phyloP scores from a whole-genome alignment of 2,888 invertebrate genomes.

The Agrochola lota region DNA sequence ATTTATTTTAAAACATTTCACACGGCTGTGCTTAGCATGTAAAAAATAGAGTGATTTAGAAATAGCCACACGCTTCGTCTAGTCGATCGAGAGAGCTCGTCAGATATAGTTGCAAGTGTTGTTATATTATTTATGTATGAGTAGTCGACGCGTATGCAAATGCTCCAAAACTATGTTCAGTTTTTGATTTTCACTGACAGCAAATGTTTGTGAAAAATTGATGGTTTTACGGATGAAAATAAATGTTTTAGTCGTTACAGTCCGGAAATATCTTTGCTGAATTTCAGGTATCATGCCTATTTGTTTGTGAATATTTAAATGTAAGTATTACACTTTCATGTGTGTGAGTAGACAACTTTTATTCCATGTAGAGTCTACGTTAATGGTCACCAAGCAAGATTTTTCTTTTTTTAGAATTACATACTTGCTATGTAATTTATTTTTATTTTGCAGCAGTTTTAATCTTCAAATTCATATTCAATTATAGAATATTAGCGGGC shows the following conservation, averaged over 20 bases:
- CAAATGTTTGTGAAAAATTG: constrained; percentile 3
- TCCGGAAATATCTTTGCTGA: constrained; percentile 14
- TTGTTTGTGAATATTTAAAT: not conserved
- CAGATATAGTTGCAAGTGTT: constrained; percentile 5
- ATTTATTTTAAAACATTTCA: constrained; percentile 6
- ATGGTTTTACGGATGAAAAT: constrained; percentile 1
- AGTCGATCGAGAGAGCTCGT: constrained; percentile 2
- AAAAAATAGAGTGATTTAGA: constrained; percentile 17
- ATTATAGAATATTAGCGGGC: not conserved
- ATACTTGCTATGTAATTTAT: not conserved
- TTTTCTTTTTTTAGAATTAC: not conserved
- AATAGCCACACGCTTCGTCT: constrained; percentile 14
- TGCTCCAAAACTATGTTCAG: constrained; percentile 5
- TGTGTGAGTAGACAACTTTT: not conserved
- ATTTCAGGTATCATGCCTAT: not conserved
- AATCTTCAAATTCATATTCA: not conserved
- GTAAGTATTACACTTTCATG: not conserved
- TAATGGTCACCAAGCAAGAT: not conserved
- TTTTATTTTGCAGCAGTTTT: not conserved
- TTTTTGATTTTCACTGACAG: constrained; percentile 18
- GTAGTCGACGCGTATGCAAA: constrained; percentile 28
- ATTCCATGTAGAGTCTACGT: not conserved
- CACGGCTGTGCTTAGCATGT: not conserved
- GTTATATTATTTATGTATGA: constrained; percentile 33
- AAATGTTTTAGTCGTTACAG: constrained; percentile 3